Evolutionary conservation across 1,140 invertebrate genomes (phyloP).

Genomic region (Drosophila sechellia): DNA sequence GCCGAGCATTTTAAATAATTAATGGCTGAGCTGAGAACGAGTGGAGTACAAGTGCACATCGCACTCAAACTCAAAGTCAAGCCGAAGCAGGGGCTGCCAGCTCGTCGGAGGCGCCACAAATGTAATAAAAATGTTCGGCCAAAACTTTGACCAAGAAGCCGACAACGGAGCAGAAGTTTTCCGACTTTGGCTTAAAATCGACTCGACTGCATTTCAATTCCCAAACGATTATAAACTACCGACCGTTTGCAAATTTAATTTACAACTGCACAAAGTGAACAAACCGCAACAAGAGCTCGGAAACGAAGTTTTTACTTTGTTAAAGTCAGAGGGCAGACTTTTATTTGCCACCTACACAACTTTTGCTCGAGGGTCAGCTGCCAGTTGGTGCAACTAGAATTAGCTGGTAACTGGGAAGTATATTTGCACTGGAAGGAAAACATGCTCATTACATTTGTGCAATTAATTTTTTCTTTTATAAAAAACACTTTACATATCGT

Average conservation of each 20-base stretch:
- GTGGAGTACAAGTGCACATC: conserved; percentile 20
- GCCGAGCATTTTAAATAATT: conserved; percentile 75
- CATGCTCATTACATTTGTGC: no score
- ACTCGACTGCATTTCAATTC: conserved; percentile 81
- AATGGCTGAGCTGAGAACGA: conserved; percentile 46
- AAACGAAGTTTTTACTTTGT: conserved; percentile 71
- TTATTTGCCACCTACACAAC: conserved; percentile 67
- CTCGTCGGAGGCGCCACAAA: conserved; percentile 57
- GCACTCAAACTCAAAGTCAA: conserved; percentile 1
- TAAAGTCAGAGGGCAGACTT: conserved; percentile 68
- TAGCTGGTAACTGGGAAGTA: conserved; percentile 54
- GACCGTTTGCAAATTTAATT: conserved; percentile 77
- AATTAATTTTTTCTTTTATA: no score
- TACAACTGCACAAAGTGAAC: conserved; percentile 68
- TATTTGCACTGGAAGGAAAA: neutral
- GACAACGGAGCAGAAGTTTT: conserved; percentile 57
- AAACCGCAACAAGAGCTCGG: conserved; percentile 45
- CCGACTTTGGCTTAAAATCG: conserved; percentile 42
- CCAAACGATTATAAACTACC: conserved; percentile 80
- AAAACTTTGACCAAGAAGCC: conserved; percentile 70
- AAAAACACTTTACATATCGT: no score
- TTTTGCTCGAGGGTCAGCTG: conserved; percentile 27
- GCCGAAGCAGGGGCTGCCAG: conserved; percentile 1
- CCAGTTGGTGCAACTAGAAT: conserved; percentile 42
- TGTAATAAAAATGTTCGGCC: conserved; percentile 69